Conservation (phyloP, 2,113 vertebrate genomes). For the Smithornis capensis region DNA sequence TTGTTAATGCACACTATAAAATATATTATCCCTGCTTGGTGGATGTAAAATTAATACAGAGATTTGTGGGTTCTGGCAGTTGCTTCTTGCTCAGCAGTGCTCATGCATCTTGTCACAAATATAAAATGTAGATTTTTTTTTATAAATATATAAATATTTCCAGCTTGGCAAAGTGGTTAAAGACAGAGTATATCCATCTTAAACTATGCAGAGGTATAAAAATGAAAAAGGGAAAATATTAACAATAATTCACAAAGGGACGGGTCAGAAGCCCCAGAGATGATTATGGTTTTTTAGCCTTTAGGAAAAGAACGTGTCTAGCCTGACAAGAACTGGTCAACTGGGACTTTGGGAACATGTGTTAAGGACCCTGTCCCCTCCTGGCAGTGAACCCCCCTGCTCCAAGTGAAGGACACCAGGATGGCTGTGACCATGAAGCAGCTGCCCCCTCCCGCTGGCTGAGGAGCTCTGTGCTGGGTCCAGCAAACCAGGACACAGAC, state of each 20-base stretch:
- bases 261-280: background rate
- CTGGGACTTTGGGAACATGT: background rate
- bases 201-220: background rate
- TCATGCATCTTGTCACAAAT: constrained; percentile 22
- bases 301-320: background rate
- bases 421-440: fast-evolving
- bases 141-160: constrained; percentile 17
- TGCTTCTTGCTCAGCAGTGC: background rate
- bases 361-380: background rate
- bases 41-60: constrained; percentile 2
- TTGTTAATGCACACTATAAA: background rate
- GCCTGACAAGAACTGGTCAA: background rate
- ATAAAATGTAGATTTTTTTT: constrained; percentile 10
- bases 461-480: fast-evolving
- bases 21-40: background rate
- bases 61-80: constrained; percentile 37
- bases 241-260: background rate
- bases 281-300: background rate
- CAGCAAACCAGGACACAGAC: background rate
- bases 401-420: background rate
- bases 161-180: constrained; percentile 39
- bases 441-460: fast-evolving
- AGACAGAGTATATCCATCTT: background rate
- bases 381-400: background rate
- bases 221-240: constrained; percentile 18